Conservation (phyloP, 2,113 vertebrate species). For the Rhegmatorhina hoffmannsi region DNA sequence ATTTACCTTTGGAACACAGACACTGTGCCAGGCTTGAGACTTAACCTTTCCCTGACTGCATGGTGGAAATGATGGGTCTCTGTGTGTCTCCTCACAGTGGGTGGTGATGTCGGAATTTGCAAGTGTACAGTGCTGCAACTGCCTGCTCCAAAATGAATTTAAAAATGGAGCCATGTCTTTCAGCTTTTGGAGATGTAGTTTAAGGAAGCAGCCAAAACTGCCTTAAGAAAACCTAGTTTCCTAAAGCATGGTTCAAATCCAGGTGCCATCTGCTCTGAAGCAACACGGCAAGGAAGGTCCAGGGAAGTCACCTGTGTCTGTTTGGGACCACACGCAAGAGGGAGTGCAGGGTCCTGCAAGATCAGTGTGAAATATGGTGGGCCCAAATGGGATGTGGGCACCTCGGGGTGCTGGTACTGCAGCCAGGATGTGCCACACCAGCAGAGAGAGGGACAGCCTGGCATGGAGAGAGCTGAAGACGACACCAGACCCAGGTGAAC, state of each 20-base stretch:
- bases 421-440: not conserved
- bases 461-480: not conserved
- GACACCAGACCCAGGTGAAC: not conserved
- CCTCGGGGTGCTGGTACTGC: accelerated
- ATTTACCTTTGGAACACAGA: not conserved
- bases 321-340: not conserved
- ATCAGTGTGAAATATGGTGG: accelerated
- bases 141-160: not conserved
- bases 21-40: not conserved
- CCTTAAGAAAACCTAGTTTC: not conserved
- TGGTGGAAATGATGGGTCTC: not conserved
- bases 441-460: not conserved
- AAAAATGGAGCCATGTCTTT: not conserved
- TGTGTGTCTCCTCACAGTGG: accelerated
- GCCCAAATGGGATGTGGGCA: accelerated
- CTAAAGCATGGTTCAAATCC: not conserved
- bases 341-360: not conserved
- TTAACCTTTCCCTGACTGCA: not conserved
- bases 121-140: not conserved
- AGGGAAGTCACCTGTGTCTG: not conserved
- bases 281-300: not conserved
- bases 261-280: not conserved
- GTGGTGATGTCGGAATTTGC: not conserved
- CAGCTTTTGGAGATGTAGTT: not conserved
- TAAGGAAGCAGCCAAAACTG: not conserved